These are phyloP conservation scores for Oeneis ivallda DNA, from an alignment of 2,888 invertebrate species.

Conservation along the genomic window DNA sequence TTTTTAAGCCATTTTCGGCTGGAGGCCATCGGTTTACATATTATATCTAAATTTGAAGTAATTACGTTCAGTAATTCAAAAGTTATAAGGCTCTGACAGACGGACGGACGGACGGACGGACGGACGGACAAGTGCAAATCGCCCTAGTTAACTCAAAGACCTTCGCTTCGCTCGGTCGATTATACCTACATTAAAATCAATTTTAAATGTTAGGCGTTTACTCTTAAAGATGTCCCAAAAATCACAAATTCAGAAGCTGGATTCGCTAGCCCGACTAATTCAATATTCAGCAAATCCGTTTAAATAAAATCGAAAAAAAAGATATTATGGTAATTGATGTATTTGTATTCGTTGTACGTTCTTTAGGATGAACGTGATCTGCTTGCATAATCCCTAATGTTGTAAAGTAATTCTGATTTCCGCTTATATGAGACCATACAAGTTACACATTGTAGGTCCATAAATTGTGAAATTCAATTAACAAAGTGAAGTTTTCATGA, in stretches of 20 bases:
- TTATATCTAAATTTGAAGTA: too few species aligned
- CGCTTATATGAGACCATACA: conserved; percentile 46
- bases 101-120: too few species aligned
- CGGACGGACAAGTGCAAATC: too few species aligned
- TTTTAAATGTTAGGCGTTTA: background rate
- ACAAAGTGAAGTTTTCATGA: conserved; percentile 1
- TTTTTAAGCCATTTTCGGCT: too few species aligned
- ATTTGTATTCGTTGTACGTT: conserved; percentile 69
- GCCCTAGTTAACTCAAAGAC: too few species aligned
- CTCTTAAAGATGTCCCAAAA: background rate
- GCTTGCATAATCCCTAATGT: conserved; percentile 57
- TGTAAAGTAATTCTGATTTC: conserved; percentile 69
- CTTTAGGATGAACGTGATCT: conserved; percentile 56
- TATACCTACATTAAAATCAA: too few species aligned
- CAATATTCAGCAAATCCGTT: conserved; percentile 21
- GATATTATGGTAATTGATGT: conserved; percentile 28
- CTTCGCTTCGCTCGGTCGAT: too few species aligned
- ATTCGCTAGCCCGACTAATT: conserved; percentile 4
- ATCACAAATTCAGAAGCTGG: conserved; percentile 1
- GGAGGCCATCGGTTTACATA: too few species aligned
- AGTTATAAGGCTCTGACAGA: too few species aligned
- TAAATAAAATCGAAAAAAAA: conserved; percentile 21
- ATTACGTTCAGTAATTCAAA: too few species aligned
- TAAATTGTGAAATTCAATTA: conserved; percentile 1
- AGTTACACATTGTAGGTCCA: background rate